These are phyloP conservation scores for Drosophila suzukii DNA, from an alignment of 1,140 invertebrate genomes.

Conservation along the genomic window DNA sequence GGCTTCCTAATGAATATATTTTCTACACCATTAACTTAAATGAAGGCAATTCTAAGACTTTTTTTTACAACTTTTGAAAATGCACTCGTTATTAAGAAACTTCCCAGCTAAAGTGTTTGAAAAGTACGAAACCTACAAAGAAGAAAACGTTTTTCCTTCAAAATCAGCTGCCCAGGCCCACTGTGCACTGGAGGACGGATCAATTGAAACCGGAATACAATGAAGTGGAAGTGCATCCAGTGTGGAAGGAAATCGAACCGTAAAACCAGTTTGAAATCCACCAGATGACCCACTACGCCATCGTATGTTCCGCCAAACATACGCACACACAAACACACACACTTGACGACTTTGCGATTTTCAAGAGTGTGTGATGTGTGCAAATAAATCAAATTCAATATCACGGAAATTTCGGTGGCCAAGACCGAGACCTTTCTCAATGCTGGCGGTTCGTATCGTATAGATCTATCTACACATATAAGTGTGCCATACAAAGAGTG, in stretches of 20 bases:
- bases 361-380: not conserved
- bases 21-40: too few species aligned
- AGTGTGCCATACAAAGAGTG: too few species aligned
- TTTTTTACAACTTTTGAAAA: too few species aligned
- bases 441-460: not conserved
- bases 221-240: constrained; percentile 23
- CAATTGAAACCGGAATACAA: constrained; percentile 17
- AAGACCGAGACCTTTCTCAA: constrained; percentile 63
- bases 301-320: constrained; percentile 16
- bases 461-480: too few species aligned
- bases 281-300: constrained; percentile 32
- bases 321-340: not conserved
- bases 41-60: too few species aligned
- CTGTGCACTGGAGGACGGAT: not conserved
- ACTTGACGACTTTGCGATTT: not conserved
- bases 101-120: not conserved
- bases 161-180: not conserved
- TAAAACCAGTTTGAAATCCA: constrained; percentile 33
- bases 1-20: too few species aligned
- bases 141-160: not conserved
- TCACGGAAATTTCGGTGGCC: constrained; percentile 32
- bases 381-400: constrained; percentile 61
- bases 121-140: not conserved
- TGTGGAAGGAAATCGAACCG: constrained; percentile 8
- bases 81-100: too few species aligned